Conservation (phyloP, 2,888 invertebrate species). For the Nematopogon swammerdamellus region DNA sequence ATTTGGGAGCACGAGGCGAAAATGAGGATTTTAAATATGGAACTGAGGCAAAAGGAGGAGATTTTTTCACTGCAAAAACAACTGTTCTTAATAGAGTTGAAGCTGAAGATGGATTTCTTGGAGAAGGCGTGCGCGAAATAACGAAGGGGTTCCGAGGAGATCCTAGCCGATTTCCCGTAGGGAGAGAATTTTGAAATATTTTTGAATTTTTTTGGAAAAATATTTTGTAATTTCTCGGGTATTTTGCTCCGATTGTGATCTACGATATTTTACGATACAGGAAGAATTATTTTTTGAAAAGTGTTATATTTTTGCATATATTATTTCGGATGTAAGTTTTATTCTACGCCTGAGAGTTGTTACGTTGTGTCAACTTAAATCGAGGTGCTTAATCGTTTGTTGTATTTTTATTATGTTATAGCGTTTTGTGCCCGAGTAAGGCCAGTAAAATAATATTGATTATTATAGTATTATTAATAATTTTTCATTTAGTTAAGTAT, state of each 20-base stretch:
- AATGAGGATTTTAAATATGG: conserved; percentile 51
- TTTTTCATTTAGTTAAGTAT: background rate
- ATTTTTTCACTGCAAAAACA: conserved; percentile 50
- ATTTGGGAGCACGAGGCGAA: conserved; percentile 51
- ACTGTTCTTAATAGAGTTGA: conserved; percentile 43
- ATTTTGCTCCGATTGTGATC: background rate
- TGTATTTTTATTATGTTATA: background rate
- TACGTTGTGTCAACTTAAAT: background rate
- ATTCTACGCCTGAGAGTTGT: background rate
- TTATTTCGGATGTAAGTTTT: background rate
- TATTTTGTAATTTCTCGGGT: too few species aligned
- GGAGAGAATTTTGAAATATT: too few species aligned
- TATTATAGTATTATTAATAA: background rate
- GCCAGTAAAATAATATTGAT: background rate
- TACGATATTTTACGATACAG: background rate
- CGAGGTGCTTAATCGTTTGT: background rate
- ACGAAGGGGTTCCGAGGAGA: conserved; percentile 6
- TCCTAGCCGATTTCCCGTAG: background rate
- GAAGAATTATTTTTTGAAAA: background rate
- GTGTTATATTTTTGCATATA: background rate
- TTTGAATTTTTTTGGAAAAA: too few species aligned
- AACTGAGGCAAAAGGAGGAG: conserved; percentile 45
- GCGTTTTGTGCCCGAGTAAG: background rate
- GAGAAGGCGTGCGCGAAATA: conserved; percentile 47
- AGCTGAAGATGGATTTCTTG: conserved; percentile 51